Conservation (phyloP, 2,888 invertebrate genomes). For the Bhutanitis thaidina region DNA sequence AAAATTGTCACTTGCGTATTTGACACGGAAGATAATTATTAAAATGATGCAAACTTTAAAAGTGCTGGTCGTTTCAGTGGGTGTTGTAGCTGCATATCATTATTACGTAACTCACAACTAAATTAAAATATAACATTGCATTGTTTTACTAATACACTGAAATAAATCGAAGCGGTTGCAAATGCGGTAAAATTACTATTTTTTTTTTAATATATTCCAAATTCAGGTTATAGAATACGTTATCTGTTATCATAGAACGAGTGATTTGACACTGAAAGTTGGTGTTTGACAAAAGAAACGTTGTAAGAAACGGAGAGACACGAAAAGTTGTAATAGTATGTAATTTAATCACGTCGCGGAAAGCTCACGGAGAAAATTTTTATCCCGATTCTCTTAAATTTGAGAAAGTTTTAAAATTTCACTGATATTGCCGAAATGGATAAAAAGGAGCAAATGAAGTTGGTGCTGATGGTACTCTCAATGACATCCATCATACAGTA, state of each 20-base stretch:
- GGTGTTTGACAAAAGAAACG: too few relatives aligned
- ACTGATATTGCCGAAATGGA: slow-evolving; percentile 45
- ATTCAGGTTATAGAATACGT: neutral
- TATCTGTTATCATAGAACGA: neutral
- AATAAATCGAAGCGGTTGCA: too few relatives aligned
- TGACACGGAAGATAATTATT: slow-evolving; percentile 7
- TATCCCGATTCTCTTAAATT: neutral
- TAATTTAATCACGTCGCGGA: neutral
- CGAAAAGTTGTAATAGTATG: neutral
- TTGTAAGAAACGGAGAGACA: neutral
- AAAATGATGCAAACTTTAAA: slow-evolving; percentile 39
- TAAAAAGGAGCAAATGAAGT: slow-evolving; percentile 48
- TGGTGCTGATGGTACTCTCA: slow-evolving; percentile 47
- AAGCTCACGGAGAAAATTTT: neutral
- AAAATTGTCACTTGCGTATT: slow-evolving; percentile 5
- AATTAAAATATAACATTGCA: too few relatives aligned
- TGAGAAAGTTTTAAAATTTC: slow-evolving; percentile 18
- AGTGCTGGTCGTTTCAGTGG: slow-evolving; percentile 36
- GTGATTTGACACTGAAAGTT: neutral
- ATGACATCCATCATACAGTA: slow-evolving; percentile 53
- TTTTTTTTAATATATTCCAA: too few relatives aligned
- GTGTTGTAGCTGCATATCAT: slow-evolving; percentile 41
- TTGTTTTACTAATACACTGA: too few relatives aligned
- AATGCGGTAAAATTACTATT: too few relatives aligned
- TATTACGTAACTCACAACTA: too few relatives aligned